A percentile compares a stretch with the other conserved stretches of the same genome.
phyloP scores from a whole-genome alignment of 2,888 invertebrate genomes.

The Ennomos fuscantarius region DNA sequence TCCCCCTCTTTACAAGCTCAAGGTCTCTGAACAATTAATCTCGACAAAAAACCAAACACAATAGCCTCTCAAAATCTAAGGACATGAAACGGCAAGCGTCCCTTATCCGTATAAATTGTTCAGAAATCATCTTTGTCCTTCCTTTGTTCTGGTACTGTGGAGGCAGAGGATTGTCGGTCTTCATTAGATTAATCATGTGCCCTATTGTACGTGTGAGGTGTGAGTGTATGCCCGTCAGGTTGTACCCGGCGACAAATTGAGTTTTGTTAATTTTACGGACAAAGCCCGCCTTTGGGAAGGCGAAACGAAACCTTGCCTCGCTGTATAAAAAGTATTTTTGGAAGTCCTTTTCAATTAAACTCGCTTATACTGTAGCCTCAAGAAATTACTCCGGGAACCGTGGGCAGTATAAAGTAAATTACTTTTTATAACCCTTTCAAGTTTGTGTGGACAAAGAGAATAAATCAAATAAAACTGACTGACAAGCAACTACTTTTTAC shows the following conservation, averaged over 20 bases:
- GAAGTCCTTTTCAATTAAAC: slow-evolving; percentile 8
- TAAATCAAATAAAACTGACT: too few relatives aligned
- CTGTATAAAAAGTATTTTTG: slow-evolving; percentile 15
- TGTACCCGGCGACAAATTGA: slow-evolving; percentile 25
- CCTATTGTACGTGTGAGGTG: slow-evolving; percentile 30
- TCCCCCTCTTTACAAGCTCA: neutral
- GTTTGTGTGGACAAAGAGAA: too few relatives aligned
- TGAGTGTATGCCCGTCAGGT: slow-evolving; percentile 29
- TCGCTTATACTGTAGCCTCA: neutral
- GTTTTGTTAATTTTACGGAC: slow-evolving; percentile 28
- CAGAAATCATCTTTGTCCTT: slow-evolving; percentile 31
- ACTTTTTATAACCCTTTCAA: slow-evolving; percentile 12
- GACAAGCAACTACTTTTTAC: too few relatives aligned
- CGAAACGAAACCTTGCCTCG: slow-evolving; percentile 2
- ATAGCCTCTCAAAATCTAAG: slow-evolving; percentile 15
- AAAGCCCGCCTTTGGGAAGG: slow-evolving; percentile 13
- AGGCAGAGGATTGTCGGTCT: slow-evolving; percentile 33
- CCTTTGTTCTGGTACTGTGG: slow-evolving; percentile 26
- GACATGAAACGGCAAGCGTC: slow-evolving; percentile 19
- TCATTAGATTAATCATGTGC: slow-evolving; percentile 42
- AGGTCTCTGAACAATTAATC: slow-evolving; percentile 7
- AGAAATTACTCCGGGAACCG: slow-evolving; percentile 3
- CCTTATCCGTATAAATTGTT: slow-evolving; percentile 28
- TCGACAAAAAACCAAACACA: slow-evolving; percentile 20
- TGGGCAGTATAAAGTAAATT: neutral